phyloP scores from a whole-genome alignment of 2,888 invertebrate genomes.

The Drosophila phalerata region DNA sequence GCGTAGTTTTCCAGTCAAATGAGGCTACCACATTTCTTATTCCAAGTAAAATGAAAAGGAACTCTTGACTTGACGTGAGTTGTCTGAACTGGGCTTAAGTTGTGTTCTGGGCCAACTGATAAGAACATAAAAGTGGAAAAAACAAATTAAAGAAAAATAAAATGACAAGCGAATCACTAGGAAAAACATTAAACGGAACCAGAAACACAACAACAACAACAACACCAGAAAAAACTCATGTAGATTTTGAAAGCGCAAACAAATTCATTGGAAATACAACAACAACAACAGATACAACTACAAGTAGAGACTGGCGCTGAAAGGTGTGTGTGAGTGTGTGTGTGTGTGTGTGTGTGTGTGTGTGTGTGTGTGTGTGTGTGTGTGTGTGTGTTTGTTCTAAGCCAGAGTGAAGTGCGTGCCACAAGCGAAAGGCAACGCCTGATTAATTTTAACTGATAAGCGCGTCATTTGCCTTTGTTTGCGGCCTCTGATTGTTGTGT shows the following conservation, averaged over 20 bases:
- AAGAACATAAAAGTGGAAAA: slow-evolving; percentile 41
- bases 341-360: slow-evolving; percentile 37
- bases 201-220: not conserved
- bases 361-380: slow-evolving; percentile 29
- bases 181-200: slow-evolving; percentile 48
- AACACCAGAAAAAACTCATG: slow-evolving; percentile 50
- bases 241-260: slow-evolving; percentile 73
- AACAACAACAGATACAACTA: slow-evolving; percentile 1
- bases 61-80: slow-evolving; percentile 46
- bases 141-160: slow-evolving; percentile 8
- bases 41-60: slow-evolving; percentile 65
- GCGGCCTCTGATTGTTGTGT: slow-evolving; percentile 58
- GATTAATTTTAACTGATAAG: slow-evolving; percentile 80
- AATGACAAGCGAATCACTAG: slow-evolving; percentile 27
- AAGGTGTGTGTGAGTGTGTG: slow-evolving; percentile 39
- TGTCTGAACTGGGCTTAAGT: slow-evolving; percentile 10
- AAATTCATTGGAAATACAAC: slow-evolving; percentile 61
- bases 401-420: slow-evolving; percentile 75
- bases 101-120: slow-evolving; percentile 34
- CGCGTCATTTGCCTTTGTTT: slow-evolving; percentile 78
- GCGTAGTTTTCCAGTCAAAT: slow-evolving; percentile 6
- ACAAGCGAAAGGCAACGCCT: slow-evolving; percentile 71
- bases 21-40: slow-evolving; percentile 28
- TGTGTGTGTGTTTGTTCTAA: slow-evolving; percentile 42
- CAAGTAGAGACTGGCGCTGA: slow-evolving; percentile 60